phyloP scores from a whole-genome alignment of 2,797 vertebrate species.

The Hirundo rustica region DNA sequence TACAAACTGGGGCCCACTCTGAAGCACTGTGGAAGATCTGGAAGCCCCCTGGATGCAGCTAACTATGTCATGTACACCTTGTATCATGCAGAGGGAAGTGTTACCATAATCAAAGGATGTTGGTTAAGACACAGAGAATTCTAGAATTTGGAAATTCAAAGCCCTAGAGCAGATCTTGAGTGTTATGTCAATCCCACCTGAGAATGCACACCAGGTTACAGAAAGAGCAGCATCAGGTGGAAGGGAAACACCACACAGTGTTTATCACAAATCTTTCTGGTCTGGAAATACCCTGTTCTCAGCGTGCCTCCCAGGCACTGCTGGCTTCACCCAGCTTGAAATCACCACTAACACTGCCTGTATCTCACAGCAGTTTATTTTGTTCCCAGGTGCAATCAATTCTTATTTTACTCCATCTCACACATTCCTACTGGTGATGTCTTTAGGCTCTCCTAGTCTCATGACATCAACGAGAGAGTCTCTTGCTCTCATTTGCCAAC shows the following conservation, averaged over 20 bases:
- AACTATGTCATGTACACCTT: background rate
- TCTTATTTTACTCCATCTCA: background rate
- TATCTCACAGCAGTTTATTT: conserved; percentile 1
- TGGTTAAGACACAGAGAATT: background rate
- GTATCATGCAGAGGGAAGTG: background rate
- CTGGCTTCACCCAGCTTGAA: conserved; percentile 20
- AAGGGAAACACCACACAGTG: background rate
- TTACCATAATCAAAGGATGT: background rate
- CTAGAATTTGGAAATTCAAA: background rate
- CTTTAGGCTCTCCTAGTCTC: background rate
- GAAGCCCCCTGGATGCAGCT: background rate
- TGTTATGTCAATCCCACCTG: background rate
- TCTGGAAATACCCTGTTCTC: background rate
- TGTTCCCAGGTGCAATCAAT: conserved; percentile 14
- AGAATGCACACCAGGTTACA: background rate
- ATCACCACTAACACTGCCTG: background rate
- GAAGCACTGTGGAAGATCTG: background rate
- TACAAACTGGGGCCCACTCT: background rate
- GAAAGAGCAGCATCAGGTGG: background rate
- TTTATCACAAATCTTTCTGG: background rate
- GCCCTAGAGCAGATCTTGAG: background rate
- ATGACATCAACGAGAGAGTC: background rate
- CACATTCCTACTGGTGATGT: background rate
- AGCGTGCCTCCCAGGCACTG: background rate
- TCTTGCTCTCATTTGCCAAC: background rate